A percentile compares a stretch with the other conserved stretches of the same genome.
These are phyloP conservation scores for Halichoerus grypus DNA, from an alignment of 2,113 vertebrate genomes.

Conservation along the genomic window DNA sequence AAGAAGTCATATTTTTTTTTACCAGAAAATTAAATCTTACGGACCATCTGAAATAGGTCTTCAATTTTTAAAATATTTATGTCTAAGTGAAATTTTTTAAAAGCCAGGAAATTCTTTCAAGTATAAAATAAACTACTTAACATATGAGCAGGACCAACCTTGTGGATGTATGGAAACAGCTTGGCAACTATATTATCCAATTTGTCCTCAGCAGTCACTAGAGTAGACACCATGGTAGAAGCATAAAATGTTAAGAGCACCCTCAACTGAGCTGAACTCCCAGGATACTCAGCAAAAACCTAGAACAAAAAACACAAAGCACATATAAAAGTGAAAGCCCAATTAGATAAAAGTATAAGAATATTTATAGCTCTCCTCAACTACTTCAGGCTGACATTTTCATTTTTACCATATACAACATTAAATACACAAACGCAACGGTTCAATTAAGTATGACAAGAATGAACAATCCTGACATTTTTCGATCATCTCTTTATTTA, in stretches of 20 bases:
- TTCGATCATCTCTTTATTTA: background rate
- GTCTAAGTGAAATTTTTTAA: background rate
- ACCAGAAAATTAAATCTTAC: slow-evolving; percentile 21
- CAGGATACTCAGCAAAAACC: slow-evolving; percentile 90
- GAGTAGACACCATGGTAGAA: slow-evolving; percentile 92
- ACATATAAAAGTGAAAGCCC: background rate
- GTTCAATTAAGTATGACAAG: background rate
- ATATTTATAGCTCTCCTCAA: background rate
- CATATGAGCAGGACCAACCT: slow-evolving; percentile 86
- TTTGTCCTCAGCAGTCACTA: slow-evolving; percentile 89
- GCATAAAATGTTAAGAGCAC: slow-evolving; percentile 97
- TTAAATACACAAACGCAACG: background rate
- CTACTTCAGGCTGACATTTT: background rate
- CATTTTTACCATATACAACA: background rate
- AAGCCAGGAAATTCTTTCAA: background rate
- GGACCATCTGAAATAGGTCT: background rate
- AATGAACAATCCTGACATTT: background rate
- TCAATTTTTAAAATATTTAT: slow-evolving; percentile 22
- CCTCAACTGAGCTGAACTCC: slow-evolving; percentile 90
- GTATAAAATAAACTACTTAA: slow-evolving; percentile 14
- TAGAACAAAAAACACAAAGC: slow-evolving; percentile 74
- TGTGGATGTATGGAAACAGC: slow-evolving; percentile 95
- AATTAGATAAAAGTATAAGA: background rate
- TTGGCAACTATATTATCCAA: slow-evolving; percentile 92
- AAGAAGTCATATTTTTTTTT: background rate